phyloP scores from a whole-genome alignment of 2,113 vertebrate genomes.

The Silurus meridionalis region DNA sequence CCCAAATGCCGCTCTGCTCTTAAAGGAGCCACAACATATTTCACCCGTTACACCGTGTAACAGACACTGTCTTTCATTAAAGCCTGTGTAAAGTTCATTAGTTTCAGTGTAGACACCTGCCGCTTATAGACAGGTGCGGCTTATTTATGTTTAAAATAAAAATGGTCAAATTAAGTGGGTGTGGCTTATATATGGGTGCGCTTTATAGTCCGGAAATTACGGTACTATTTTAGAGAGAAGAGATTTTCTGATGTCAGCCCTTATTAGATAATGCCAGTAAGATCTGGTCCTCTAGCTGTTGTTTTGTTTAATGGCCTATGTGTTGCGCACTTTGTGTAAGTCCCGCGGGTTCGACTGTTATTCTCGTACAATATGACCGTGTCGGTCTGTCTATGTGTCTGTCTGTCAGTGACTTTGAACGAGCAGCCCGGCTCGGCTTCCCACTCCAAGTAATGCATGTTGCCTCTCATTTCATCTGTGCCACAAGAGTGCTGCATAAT shows the following conservation, averaged over 20 bases:
- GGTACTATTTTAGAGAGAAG: conserved; percentile 4
- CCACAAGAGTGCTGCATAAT: conserved; percentile 38
- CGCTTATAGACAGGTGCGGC: no score
- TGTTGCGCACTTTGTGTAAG: conserved; percentile 31
- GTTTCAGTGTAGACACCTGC: no score
- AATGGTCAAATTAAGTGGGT: no score
- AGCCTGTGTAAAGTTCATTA: no score
- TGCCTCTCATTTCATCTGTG: conserved; percentile 49
- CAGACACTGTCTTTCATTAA: no score
- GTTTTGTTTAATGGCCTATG: conserved; percentile 36
- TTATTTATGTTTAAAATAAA: no score
- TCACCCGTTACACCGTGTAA: no score
- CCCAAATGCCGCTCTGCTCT: no score
- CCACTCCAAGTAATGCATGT: conserved; percentile 28
- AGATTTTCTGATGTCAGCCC: conserved; percentile 36
- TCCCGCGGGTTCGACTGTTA: conserved; percentile 11
- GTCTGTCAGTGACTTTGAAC: conserved; percentile 29
- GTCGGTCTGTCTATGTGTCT: conserved; percentile 23
- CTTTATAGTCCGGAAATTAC: no score
- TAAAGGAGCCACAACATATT: no score
- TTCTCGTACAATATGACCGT: conserved; percentile 13
- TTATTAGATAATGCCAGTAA: conserved; percentile 16
- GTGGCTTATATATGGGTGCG: no score
- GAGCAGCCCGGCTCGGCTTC: conserved; percentile 25
- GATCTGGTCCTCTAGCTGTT: not conserved